Conservation (phyloP, 2,888 invertebrate genomes). For the Ectemnius continuus region DNA sequence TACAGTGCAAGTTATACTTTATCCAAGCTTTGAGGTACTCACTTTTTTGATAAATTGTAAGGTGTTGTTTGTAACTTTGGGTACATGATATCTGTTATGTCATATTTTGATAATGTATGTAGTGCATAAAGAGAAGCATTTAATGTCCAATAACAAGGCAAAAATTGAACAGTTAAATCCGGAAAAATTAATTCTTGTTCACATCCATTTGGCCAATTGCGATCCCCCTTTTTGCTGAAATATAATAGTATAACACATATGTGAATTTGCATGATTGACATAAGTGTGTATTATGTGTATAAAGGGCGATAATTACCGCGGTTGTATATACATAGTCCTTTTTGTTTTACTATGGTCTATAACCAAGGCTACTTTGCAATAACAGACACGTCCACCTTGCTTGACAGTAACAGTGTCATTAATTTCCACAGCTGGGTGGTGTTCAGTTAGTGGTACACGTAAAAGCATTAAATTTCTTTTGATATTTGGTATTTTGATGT, state of each 20-base stretch:
- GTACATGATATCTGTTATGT: conserved; percentile 52
- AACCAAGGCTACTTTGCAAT: conserved; percentile 9
- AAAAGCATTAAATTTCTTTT: not conserved
- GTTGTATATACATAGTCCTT: too few relatives aligned
- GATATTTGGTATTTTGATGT: conserved; percentile 38
- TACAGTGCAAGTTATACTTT: conserved; percentile 4
- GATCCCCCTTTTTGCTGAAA: not conserved
- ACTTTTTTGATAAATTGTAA: conserved; percentile 23
- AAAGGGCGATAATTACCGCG: too few relatives aligned
- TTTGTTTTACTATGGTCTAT: not conserved
- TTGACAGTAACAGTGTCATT: conserved; percentile 4
- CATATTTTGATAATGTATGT: conserved; percentile 27
- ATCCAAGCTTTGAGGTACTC: conserved; percentile 12
- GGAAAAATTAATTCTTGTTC: not conserved
- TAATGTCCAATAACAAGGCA: conserved; percentile 37
- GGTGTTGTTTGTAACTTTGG: conserved; percentile 38
- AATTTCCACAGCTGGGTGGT: conserved; percentile 32
- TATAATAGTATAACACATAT: too few relatives aligned
- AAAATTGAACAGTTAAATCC: conserved; percentile 56
- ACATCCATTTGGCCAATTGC: not conserved
- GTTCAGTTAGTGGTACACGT: conserved; percentile 29
- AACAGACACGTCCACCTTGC: accelerated
- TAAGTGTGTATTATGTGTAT: too few relatives aligned
- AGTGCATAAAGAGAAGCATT: conserved; percentile 59
- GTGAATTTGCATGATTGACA: too few relatives aligned